These are phyloP conservation scores for Podarcis muralis DNA, from an alignment of 2,113 vertebrate genomes.

Conservation along the genomic window DNA sequence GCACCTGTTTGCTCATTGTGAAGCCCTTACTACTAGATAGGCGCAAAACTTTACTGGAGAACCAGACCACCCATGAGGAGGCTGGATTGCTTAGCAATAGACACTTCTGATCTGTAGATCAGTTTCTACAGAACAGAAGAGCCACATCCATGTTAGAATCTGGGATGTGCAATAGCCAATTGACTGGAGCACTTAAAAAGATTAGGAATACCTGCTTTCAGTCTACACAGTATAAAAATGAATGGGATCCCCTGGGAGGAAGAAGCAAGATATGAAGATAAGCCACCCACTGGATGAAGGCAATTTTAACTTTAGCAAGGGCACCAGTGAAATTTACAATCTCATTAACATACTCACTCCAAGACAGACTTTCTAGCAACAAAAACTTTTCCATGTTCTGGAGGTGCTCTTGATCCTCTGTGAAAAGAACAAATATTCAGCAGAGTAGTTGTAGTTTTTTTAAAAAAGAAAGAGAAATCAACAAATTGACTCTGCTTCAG, in stretches of 20 bases:
- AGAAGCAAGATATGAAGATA: background rate
- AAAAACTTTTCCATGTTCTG: slow-evolving; percentile 90
- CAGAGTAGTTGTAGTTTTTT: background rate
- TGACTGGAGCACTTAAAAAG: background rate
- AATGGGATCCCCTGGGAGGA: background rate
- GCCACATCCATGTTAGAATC: no score
- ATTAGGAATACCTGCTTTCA: background rate
- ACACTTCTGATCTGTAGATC: background rate
- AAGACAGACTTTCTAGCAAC: slow-evolving; percentile 87
- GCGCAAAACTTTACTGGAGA: background rate
- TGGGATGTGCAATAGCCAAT: background rate
- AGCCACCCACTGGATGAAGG: background rate
- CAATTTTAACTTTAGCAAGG: background rate
- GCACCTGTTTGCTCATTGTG: background rate
- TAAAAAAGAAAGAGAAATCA: slow-evolving; percentile 34
- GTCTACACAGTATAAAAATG: background rate
- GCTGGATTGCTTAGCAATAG: no score
- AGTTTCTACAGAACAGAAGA: background rate
- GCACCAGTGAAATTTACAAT: background rate
- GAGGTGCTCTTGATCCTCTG: slow-evolving; percentile 81
- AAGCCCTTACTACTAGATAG: background rate
- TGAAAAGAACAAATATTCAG: slow-evolving; percentile 38
- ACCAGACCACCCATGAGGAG: background rate
- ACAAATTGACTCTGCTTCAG: background rate
- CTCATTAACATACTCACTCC: slow-evolving; percentile 84